Evolutionary conservation across 2,888 invertebrate genomes (phyloP).

Genomic region (Euzetes globulus): DNA sequence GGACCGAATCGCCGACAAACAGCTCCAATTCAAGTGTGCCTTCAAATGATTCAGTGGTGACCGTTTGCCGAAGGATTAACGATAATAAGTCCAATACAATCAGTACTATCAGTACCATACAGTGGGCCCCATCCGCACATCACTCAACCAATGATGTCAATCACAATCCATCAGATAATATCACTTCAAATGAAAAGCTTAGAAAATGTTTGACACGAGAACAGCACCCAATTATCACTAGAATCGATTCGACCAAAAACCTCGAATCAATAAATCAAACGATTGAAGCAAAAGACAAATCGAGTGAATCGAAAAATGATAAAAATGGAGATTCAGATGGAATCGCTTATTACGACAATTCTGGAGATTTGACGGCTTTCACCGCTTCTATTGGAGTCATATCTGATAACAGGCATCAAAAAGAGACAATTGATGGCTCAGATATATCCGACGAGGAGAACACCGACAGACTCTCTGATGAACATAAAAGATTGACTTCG

Average conservation of each 20-base stretch:
- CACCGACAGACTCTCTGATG: not conserved
- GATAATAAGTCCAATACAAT: slow-evolving; percentile 5
- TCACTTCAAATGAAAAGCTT: not conserved
- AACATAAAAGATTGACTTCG: too few relatives aligned
- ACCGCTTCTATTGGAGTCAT: slow-evolving; percentile 2
- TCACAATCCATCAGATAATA: not conserved
- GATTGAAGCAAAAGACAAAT: not conserved
- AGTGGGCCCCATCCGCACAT: slow-evolving; percentile 4
- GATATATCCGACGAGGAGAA: not conserved
- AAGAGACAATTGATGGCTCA: not conserved
- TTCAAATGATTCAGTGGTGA: slow-evolving; percentile 3
- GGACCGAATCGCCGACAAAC: not conserved
- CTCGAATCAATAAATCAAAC: not conserved
- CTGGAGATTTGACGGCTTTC: not conserved
- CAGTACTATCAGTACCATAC: slow-evolving; percentile 9
- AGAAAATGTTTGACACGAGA: too few relatives aligned
- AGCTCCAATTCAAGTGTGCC: slow-evolving; percentile 15
- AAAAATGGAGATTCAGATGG: not conserved
- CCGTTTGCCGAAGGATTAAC: not conserved
- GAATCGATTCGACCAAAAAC: not conserved
- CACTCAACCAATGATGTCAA: not conserved
- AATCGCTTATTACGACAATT: not conserved
- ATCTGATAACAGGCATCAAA: not conserved
- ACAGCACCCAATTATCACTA: too few relatives aligned
- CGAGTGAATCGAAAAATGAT: not conserved